Percentiles rank a stretch among this genome's conserved stretches.
phyloP scores from a whole-genome alignment of 2,797 vertebrate species.

The Chloroceryle amazona region DNA sequence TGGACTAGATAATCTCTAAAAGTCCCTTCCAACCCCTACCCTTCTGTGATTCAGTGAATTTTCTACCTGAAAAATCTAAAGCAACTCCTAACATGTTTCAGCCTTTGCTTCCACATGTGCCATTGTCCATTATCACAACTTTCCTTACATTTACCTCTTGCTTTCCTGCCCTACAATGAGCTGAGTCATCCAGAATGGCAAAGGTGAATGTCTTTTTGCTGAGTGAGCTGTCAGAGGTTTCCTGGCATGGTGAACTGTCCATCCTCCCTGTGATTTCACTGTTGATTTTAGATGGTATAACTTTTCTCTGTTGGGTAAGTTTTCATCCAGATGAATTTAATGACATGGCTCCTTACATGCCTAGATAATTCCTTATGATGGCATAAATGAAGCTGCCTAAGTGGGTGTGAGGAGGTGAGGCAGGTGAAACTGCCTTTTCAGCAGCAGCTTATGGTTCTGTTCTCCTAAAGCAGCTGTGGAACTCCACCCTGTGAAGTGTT shows the following conservation, averaged over 20 bases:
- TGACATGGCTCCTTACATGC: not conserved
- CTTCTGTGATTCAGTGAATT: not conserved
- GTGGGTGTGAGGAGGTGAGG: rapidly evolving
- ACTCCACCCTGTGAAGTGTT: not conserved
- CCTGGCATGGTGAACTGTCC: not conserved
- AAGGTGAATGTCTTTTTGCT: not conserved
- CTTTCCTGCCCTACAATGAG: not conserved
- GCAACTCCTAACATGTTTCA: not conserved
- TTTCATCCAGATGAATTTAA: not conserved
- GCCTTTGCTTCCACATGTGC: not conserved
- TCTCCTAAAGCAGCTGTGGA: not conserved
- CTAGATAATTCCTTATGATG: not conserved
- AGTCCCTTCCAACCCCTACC: not conserved
- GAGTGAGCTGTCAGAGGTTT: not conserved
- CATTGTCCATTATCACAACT: not conserved
- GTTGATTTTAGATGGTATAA: not conserved
- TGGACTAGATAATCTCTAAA: not conserved
- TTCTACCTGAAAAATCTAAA: not conserved
- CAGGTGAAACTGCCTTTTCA: not conserved
- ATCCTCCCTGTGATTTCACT: not conserved
- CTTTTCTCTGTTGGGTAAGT: not conserved
- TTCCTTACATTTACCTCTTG: not conserved
- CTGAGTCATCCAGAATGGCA: not conserved
- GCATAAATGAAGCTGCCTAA: not conserved
- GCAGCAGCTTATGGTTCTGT: not conserved